Base-by-base conservation (phyloP, 2,797 vertebrate species). In the Sebastes oblongus region DNA sequence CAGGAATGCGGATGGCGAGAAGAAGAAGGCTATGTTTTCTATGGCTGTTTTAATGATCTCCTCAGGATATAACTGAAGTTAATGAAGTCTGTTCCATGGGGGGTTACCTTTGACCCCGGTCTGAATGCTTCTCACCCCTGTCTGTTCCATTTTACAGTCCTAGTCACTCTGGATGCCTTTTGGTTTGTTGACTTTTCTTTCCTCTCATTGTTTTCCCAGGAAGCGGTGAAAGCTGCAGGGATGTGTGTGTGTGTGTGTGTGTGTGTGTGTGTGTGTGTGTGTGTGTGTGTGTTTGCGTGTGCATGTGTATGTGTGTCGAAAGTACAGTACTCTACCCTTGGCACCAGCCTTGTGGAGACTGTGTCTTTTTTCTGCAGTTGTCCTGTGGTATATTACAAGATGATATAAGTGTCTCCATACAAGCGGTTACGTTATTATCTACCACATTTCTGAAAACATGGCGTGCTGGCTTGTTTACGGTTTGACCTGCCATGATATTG, bases 151-250 rank as follows among this genome's bases (percentile, higher is more conserved):
- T 94, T 93, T 91, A 92, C 86, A 88, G 90, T 89, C 82, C 87
- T 65, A 78, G 81, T 89, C 88, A 82, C 91, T 93, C 89, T 90
- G 81, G 87, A 87, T 91, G 88, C 73, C 91, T 88, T 90, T 91
- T 90, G 81, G 92, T 93, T 95, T 95, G 93, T 95, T 95, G 92
- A 93, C 90, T 94, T 93, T 93, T 88, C 90, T 93, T 93, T 92
- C 89, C 92, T 91, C 89, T 93, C 90, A 94, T 95, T 95, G 94
- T 96, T 95, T 95, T 95, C 86, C 86, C 91, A 94, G 93, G 94
- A 95, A 94, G 93, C 77, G 88, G 92, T 93, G 91, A 95, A 94
- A 95, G 91, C 92, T 94, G 85, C 71, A 83, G 76, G 89, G 77
- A 78, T 89, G 72, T 80, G 71, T 86, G 73, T 42, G 69, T 79